phyloP scores from a whole-genome alignment of 2,888 invertebrate genomes.

The Eurois occulta region DNA sequence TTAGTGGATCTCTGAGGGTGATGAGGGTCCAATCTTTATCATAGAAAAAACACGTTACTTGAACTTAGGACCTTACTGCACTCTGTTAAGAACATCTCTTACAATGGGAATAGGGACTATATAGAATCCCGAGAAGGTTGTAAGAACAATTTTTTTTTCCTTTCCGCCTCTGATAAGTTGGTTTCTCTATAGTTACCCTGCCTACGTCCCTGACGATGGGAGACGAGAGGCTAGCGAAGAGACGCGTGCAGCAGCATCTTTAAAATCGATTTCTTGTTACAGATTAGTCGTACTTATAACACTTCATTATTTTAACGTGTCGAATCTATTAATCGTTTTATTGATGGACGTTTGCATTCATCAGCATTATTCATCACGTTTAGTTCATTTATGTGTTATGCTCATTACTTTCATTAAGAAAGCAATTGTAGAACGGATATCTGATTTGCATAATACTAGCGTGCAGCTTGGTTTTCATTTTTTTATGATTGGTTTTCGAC shows the following conservation, averaged over 20 bases:
- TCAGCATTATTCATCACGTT: conserved; percentile 55
- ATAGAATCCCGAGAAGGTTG: too few species aligned
- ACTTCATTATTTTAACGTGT: conserved; percentile 47
- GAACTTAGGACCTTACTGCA: neutral
- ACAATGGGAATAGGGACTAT: neutral
- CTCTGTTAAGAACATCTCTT: neutral
- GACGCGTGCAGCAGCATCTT: too few species aligned
- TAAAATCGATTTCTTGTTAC: neutral
- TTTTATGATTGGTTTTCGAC: too few species aligned
- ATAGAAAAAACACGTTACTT: neutral
- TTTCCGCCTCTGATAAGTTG: neutral
- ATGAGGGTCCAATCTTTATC: neutral
- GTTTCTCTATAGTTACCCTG: neutral
- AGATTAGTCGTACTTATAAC: neutral
- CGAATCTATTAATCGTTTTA: conserved; percentile 43
- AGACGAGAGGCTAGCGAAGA: neutral
- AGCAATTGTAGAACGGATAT: neutral
- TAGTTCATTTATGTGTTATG: conserved; percentile 31
- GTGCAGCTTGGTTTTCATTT: neutral
- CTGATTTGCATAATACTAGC: neutral
- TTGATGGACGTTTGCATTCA: conserved; percentile 19
- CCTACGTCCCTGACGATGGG: neutral
- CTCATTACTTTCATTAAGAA: conserved; percentile 39
- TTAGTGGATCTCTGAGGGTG: neutral
- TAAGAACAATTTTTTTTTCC: neutral